phyloP scores from a whole-genome alignment of 1,140 invertebrate genomes.

The Procambarus virginalis region DNA sequence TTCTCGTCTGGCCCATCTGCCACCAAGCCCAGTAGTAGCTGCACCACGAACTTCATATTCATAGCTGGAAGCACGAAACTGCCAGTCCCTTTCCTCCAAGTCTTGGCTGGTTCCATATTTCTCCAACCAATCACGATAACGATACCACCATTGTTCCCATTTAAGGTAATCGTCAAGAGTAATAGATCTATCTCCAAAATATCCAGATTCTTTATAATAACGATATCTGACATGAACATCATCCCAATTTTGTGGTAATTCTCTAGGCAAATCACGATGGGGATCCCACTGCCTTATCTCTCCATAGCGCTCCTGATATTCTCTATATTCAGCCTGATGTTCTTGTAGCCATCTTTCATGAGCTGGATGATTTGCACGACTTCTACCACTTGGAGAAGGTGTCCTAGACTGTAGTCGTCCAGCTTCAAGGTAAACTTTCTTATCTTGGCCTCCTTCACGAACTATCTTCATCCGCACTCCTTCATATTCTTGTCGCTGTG shows the following conservation, averaged over 20 bases:
- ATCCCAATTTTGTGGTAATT: slow-evolving; percentile 72
- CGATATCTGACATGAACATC: slow-evolving; percentile 71
- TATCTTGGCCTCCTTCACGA: slow-evolving; percentile 68
- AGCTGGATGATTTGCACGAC: slow-evolving; percentile 49
- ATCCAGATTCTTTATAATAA: slow-evolving; percentile 82
- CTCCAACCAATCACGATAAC: slow-evolving; percentile 92
- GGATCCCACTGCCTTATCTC: slow-evolving; percentile 69
- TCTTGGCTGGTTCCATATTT: slow-evolving; percentile 76
- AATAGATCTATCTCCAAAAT: slow-evolving; percentile 80
- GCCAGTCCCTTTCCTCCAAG: slow-evolving; percentile 54
- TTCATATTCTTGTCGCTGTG: slow-evolving; percentile 79
- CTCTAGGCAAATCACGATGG: slow-evolving; percentile 69
- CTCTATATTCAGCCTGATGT: slow-evolving; percentile 59
- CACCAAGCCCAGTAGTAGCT: slow-evolving; percentile 72
- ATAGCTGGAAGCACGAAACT: slow-evolving; percentile 49
- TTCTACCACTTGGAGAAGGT: slow-evolving; percentile 57
- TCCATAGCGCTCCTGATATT: slow-evolving; percentile 66
- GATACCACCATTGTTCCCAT: slow-evolving; percentile 96
- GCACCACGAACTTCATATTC: slow-evolving; percentile 49
- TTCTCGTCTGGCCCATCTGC: slow-evolving; percentile 48
- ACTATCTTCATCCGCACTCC: slow-evolving; percentile 71
- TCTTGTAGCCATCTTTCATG: slow-evolving; percentile 61
- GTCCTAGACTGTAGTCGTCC: slow-evolving; percentile 56
- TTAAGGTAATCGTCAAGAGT: slow-evolving; percentile 89
- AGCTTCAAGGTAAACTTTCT: slow-evolving; percentile 67